A percentile compares a stretch with the other conserved stretches of the same genome.
Conservation (phyloP, 2,113 vertebrate genomes). For the Empidonax alnorum region DNA sequence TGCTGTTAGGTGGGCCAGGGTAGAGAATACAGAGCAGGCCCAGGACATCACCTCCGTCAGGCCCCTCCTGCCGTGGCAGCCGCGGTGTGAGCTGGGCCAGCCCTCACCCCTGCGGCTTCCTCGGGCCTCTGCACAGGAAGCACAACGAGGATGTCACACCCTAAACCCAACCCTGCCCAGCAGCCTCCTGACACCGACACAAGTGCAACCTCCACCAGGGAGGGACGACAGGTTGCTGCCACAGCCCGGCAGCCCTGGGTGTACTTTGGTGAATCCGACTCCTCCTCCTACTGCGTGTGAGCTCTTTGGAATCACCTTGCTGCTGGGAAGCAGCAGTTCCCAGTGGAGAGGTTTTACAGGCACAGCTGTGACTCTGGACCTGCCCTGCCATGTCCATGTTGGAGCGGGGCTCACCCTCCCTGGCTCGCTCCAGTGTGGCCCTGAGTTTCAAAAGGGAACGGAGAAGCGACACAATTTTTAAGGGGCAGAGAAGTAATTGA, state of each 20-base stretch:
- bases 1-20: neutral
- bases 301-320: neutral
- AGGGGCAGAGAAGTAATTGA: neutral
- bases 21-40: neutral
- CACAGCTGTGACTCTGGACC: neutral
- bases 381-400: neutral
- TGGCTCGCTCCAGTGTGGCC: neutral
- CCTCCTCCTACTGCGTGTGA: neutral
- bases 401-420: neutral
- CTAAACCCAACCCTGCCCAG: neutral
- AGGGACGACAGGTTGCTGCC: accelerated
- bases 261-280: accelerated
- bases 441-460: neutral
- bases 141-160: neutral
- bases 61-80: neutral
- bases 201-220: accelerated
- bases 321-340: neutral
- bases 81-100: accelerated
- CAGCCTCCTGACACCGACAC: accelerated
- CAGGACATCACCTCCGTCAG: no score
- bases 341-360: neutral
- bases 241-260: neutral
- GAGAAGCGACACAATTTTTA: neutral
- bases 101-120: neutral
- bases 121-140: neutral